phyloP scores from a whole-genome alignment of 2,113 vertebrate species.

The Stigmatopora argus region DNA sequence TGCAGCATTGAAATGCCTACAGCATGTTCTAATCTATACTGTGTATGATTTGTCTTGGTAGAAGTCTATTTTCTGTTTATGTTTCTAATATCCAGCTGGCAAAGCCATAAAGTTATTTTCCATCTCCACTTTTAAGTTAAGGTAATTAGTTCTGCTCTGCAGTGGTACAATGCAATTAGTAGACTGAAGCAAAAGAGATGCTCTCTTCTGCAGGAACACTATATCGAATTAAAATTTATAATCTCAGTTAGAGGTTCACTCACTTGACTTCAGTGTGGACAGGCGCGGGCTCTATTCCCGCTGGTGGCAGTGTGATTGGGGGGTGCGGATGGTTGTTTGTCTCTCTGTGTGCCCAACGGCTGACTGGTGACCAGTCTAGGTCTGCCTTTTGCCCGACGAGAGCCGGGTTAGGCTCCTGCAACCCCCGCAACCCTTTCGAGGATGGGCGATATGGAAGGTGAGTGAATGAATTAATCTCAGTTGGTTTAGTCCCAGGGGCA shows the following conservation, averaged over 20 bases:
- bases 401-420: too few relatives aligned
- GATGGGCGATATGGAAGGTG: too few relatives aligned
- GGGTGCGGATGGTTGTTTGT: too few relatives aligned
- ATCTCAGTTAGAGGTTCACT: too few relatives aligned
- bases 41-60: neutral
- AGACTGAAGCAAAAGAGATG: slow-evolving; percentile 6
- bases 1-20: neutral
- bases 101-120: slow-evolving; percentile 14
- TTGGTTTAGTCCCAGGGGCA: neutral
- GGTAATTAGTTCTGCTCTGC: slow-evolving; percentile 37
- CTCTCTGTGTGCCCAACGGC: too few relatives aligned
- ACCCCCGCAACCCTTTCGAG: too few relatives aligned
- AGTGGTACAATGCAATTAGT: slow-evolving; percentile 21
- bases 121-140: slow-evolving; percentile 28
- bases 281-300: too few relatives aligned
- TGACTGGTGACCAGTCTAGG: too few relatives aligned
- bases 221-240: neutral
- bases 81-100: neutral
- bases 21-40: slow-evolving; percentile 12
- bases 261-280: too few relatives aligned
- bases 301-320: too few relatives aligned
- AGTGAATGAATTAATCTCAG: too few relatives aligned
- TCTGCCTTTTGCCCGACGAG: too few relatives aligned
- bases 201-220: neutral
- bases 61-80: slow-evolving; percentile 1